Conservation (phyloP, 2,113 vertebrate species). For the Gavialis gangeticus region DNA sequence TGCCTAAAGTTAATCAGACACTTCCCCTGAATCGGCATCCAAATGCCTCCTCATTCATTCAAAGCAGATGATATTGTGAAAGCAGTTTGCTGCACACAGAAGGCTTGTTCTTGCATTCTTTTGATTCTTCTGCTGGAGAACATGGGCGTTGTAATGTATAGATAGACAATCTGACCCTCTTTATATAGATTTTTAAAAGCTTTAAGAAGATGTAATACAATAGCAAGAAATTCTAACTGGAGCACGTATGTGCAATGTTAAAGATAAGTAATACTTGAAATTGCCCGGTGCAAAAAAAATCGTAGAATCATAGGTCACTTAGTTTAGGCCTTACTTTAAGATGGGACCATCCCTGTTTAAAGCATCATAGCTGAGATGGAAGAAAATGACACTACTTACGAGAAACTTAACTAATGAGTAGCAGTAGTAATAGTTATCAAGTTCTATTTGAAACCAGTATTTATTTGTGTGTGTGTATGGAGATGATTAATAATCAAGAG, state of each 20-base stretch:
- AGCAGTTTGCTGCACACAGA: background rate
- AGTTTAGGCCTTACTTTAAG: too few relatives aligned
- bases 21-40: background rate
- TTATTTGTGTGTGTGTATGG: rapidly evolving
- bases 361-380: too few relatives aligned
- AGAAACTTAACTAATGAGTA: background rate
- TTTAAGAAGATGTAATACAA: background rate
- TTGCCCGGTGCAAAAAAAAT: background rate
- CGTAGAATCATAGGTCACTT: too few relatives aligned
- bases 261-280: background rate
- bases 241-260: background rate
- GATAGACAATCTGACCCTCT: rapidly evolving
- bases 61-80: background rate
- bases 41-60: background rate
- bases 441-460: rapidly evolving
- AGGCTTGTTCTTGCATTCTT: background rate
- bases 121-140: background rate
- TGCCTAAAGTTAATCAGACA: background rate
- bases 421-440: rapidly evolving
- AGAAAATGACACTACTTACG: background rate
- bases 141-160: background rate
- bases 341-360: too few relatives aligned
- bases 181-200: background rate
- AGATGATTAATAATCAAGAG: background rate
- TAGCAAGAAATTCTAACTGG: background rate